Base-by-base conservation (phyloP, 2,113 vertebrate genomes). In the Gymnocephalus cernua region DNA sequence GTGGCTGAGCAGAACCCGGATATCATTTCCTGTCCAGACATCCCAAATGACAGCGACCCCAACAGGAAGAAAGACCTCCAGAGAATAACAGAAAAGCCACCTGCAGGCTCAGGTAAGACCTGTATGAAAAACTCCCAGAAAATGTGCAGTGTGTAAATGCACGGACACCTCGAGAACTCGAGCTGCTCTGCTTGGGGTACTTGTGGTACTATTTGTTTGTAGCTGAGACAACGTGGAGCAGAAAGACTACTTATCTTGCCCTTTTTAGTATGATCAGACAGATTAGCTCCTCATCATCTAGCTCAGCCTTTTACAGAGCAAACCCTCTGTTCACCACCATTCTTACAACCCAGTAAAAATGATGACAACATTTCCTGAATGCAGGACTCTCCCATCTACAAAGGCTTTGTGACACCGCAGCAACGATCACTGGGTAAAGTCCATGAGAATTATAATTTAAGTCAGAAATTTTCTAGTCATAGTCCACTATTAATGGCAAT, bases 21-120 rank as follows among this genome's bases (percentile, higher is more conserved):
- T 0, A 82, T 95, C 79, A 94, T 95, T 82, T 89, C 88, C 66
- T 86, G 88, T 78, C 80, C 86, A 11, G 80, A 80, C 6, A 0
- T 65, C 62, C 83, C 63, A 0, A 79, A 70, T 11, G 87, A 80
- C 62, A 27, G 54, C 7, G 77, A 90, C 32, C 54, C 66, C 51
- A 88, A 85, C 85, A 88, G 80, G 80, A 89, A 68, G 80, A 68
- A 74, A 0, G 90, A 91, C 16, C 57, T 25, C 12, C 88, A 88
- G 62, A 90, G 63, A 72, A 65, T 63, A 13, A 58, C 82, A 4
- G 59, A 29, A 29, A 90, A 74, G 65, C 62, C 72, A 13, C 27
- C 77, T 10, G 75, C 74, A 45, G 67, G 74, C 64, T 82, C 91
- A 59, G 90, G 93, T 94, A 74, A 82, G 69, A 70, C 25, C 35